Evolutionary conservation across 2,113 vertebrate genomes (phyloP).

Genomic region (Petrocephalus zakoni): DNA sequence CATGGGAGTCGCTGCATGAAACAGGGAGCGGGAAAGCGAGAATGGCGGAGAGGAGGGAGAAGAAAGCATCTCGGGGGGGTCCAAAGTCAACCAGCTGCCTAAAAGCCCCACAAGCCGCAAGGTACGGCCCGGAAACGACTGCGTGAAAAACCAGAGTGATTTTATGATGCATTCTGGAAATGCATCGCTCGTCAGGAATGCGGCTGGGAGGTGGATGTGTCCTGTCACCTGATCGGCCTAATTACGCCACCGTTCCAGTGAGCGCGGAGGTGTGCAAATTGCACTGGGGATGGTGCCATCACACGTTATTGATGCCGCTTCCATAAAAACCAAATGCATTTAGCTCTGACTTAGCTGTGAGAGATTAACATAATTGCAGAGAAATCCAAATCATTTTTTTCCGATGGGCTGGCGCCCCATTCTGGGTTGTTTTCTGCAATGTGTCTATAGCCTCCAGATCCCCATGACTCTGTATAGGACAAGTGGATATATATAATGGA

Average conservation of each 20-base stretch:
- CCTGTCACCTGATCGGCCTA: background rate
- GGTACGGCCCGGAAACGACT: no score
- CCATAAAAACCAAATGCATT: background rate
- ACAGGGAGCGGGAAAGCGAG: background rate
- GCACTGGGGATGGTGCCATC: background rate
- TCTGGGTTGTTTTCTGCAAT: background rate
- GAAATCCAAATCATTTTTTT: background rate
- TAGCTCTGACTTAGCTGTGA: background rate
- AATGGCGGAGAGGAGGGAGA: background rate
- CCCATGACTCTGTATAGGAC: background rate
- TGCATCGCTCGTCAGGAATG: background rate
- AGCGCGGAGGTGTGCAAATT: background rate
- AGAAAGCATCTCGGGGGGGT: background rate
- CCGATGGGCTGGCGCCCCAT: background rate
- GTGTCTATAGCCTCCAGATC: background rate
- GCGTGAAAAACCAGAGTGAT: background rate
- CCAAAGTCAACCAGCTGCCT: background rate
- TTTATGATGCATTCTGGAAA: background rate
- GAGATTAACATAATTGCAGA: constrained; percentile 5
- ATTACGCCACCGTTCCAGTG: background rate
- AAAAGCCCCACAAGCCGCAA: background rate
- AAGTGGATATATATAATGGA: background rate
- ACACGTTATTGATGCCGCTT: background rate
- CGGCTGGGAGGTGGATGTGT: background rate
- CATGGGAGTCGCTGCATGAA: background rate